These are phyloP conservation scores for Beris chalybata DNA, from an alignment of 2,888 invertebrate species.

Conservation along the genomic window DNA sequence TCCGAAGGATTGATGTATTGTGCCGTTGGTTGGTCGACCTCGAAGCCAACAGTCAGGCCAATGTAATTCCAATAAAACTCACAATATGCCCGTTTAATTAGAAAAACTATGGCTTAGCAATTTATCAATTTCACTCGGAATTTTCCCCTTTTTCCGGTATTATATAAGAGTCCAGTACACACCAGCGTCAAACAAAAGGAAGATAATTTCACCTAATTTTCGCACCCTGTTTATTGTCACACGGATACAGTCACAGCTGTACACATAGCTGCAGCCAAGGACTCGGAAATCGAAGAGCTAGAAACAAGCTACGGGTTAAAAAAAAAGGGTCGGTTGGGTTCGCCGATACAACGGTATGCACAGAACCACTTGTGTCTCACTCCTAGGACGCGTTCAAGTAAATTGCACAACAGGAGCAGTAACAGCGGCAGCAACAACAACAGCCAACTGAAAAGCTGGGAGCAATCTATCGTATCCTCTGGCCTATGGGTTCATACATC, in stretches of 20 bases:
- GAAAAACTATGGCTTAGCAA: slow-evolving; percentile 38
- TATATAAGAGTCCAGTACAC: slow-evolving; percentile 15
- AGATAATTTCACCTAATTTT: slow-evolving; percentile 45
- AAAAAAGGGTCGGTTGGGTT: slow-evolving; percentile 25
- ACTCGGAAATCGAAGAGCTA: slow-evolving; percentile 1
- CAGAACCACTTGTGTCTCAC: slow-evolving; percentile 29
- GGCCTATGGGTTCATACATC: slow-evolving; percentile 30
- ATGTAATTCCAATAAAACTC: slow-evolving; percentile 37
- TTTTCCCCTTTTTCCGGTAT: slow-evolving; percentile 23
- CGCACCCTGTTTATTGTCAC: slow-evolving; percentile 34
- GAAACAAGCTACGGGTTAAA: slow-evolving; percentile 5
- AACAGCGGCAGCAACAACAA: slow-evolving; percentile 18
- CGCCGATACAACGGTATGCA: slow-evolving; percentile 30
- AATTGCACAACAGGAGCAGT: slow-evolving; percentile 18
- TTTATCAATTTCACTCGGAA: slow-evolving; percentile 37
- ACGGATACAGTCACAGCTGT: background rate
- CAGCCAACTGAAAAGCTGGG: slow-evolving; percentile 16
- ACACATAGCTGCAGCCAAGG: background rate
- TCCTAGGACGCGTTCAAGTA: slow-evolving; percentile 11
- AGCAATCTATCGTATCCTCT: slow-evolving; percentile 31
- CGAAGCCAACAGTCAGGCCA: slow-evolving; percentile 32
- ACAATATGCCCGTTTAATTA: slow-evolving; percentile 40
- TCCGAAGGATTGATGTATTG: slow-evolving; percentile 6
- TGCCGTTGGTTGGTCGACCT: background rate
- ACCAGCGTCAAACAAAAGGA: slow-evolving; percentile 31